Conservation (phyloP, 2,888 invertebrate species). For the Cosmorhoe ocellata region DNA sequence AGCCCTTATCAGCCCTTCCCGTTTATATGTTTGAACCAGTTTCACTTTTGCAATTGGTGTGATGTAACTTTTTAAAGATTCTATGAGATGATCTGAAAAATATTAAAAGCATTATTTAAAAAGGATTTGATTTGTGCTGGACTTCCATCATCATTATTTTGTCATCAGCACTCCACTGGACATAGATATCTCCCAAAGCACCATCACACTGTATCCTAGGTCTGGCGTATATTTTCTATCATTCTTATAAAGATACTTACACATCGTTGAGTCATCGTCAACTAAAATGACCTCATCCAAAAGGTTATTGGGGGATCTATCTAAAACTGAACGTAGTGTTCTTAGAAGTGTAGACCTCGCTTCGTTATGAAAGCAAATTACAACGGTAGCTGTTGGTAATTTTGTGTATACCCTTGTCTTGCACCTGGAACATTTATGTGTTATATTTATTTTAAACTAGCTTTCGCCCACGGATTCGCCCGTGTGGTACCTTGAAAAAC, state of each 20-base stretch:
- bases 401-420: conserved; percentile 80
- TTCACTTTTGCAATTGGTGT: conserved; percentile 91
- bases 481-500: too few species aligned
- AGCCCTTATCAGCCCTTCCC: conserved; percentile 97
- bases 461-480: too few species aligned
- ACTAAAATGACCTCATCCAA: conserved; percentile 96
- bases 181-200: too few species aligned
- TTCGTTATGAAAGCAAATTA: conserved; percentile 98
- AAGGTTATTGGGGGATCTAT: conserved; percentile 91
- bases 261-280: conserved; percentile 95
- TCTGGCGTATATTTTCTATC: too few species aligned
- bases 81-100: conserved; percentile 89
- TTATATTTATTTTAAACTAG: too few species aligned
- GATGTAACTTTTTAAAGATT: conserved; percentile 93
- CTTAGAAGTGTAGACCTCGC: conserved; percentile 97
- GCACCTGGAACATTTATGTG: conserved; percentile 87
- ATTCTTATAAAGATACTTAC: conserved; percentile 76
- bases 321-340: conserved; percentile 96
- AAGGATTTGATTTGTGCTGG: too few species aligned
- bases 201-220: too few species aligned
- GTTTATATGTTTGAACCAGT: conserved; percentile 88
- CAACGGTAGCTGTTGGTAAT: conserved; percentile 91
- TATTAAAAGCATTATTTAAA: not conserved
- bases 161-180: too few species aligned
- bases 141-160: too few species aligned